phyloP scores from a whole-genome alignment of 2,797 vertebrate species.

The Taeniopygia guttata region DNA sequence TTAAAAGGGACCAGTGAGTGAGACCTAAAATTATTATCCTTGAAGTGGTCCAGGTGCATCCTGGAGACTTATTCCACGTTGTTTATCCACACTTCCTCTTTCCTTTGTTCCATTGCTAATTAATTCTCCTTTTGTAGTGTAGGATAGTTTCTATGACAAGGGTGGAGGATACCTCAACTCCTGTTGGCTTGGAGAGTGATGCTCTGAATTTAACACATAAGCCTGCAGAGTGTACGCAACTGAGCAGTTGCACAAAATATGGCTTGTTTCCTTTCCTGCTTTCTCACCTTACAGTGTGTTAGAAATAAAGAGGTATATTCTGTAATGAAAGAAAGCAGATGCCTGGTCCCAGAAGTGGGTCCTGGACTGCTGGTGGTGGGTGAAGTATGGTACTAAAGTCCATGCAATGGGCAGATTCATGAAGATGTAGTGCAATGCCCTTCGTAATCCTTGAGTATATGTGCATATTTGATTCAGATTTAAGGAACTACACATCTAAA shows the following conservation, averaged over 20 bases:
- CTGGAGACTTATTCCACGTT: neutral
- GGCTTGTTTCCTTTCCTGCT: neutral
- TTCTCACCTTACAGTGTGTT: neutral
- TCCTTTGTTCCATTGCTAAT: neutral
- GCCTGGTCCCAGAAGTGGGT: neutral
- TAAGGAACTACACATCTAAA: neutral
- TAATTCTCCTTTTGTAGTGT: neutral
- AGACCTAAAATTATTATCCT: neutral
- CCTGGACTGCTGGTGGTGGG: neutral
- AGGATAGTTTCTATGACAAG: neutral
- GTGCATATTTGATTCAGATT: neutral
- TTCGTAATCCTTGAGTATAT: neutral
- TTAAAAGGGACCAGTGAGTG: neutral
- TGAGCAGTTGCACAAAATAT: neutral
- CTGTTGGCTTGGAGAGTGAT: neutral
- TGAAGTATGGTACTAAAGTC: neutral
- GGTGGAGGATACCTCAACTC: neutral
- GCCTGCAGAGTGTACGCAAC: neutral
- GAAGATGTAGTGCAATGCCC: neutral
- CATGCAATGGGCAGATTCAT: neutral
- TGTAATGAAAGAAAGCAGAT: neutral
- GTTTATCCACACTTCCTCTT: neutral
- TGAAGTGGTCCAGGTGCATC: neutral
- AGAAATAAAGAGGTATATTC: neutral
- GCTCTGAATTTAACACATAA: neutral